Percentiles rank a stretch among this genome's conserved stretches.
phyloP scores from a whole-genome alignment of 2,797 vertebrate genomes.

The Myripristis murdjan region DNA sequence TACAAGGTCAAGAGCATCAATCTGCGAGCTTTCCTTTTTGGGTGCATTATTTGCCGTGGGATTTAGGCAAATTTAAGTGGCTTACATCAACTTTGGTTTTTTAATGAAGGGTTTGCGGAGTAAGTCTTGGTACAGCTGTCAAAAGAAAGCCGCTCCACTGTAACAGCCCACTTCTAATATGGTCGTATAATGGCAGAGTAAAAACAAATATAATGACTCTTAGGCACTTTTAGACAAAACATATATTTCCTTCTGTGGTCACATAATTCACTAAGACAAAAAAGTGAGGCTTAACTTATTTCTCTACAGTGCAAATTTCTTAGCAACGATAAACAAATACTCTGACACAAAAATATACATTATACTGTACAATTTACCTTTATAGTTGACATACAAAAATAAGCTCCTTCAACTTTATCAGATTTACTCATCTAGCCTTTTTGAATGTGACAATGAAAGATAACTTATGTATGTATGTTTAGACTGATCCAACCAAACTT shows the following conservation, averaged over 20 bases:
- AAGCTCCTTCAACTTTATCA: slow-evolving; percentile 61
- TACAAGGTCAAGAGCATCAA: slow-evolving; percentile 91
- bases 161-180: slow-evolving; percentile 41
- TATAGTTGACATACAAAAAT: slow-evolving; percentile 78
- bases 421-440: slow-evolving; percentile 24
- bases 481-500: not conserved
- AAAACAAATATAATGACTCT: slow-evolving; percentile 69
- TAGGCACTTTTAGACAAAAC: slow-evolving; percentile 80
- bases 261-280: slow-evolving; percentile 84
- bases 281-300: slow-evolving; percentile 80
- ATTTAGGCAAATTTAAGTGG: slow-evolving; percentile 40
- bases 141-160: slow-evolving; percentile 20
- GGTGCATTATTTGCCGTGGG: slow-evolving; percentile 52
- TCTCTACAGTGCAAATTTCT: slow-evolving; percentile 89
- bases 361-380: slow-evolving; percentile 88
- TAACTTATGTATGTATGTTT: not conserved
- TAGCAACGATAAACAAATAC: slow-evolving; percentile 74
- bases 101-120: slow-evolving; percentile 48
- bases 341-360: slow-evolving; percentile 79
- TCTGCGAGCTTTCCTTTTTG: slow-evolving; percentile 88
- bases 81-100: slow-evolving; percentile 64
- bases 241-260: slow-evolving; percentile 76
- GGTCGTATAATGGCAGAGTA: slow-evolving; percentile 25
- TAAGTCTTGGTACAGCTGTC: slow-evolving; percentile 33
- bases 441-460: slow-evolving; percentile 1